Base-by-base conservation (phyloP, 2,113 vertebrate genomes). In the Nibea albiflora region DNA sequence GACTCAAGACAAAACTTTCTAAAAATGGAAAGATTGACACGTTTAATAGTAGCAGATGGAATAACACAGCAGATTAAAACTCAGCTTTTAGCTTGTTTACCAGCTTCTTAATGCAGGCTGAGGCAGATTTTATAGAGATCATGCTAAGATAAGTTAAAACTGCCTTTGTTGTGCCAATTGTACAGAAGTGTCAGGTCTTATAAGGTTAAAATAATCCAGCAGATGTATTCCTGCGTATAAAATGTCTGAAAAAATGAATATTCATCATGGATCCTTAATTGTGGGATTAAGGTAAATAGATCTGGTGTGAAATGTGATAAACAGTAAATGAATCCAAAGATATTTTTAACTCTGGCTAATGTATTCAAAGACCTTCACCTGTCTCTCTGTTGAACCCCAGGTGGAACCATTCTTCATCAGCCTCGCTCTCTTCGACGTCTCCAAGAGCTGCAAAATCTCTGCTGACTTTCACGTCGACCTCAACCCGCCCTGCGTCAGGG, bases 331-430 rank as follows among this genome's bases (percentile, higher is more conserved):
- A 54, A 44, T 14, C 16, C 4, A 10, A 35, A 3, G 11, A 35
- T n/a, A 17, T 54, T 46, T 44, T 28, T 28, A 44, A 50, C 19
- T 16, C 28, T 24, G 44, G 11, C 16, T 69, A 56, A 12, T 69
- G n/a, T 28, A 2, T 69, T 52, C 6, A 22, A 26, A 14, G 5
- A 24, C 35, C 11, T 26, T 17, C 10, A 60, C 57, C 7, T 3
- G 74, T 90, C 72, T 54, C 76, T 90, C 35, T 74, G 9, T 24
- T 61, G 9, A 53, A 85, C 89, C 80, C n/a, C 89, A 99, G 98
- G 96, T 99, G 73, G 98, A 99, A 71, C 98, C 98, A 0, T 99
- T 99, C 92, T 99, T 99, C 92, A 94, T 99, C 81, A 98, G 92
- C 90, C 95, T 99, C 20, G 97, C 98, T 0, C 94, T 99, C 67